Evolutionary conservation across 1,140 invertebrate genomes (phyloP).

Genomic region (Doryteuthis pealeii): DNA sequence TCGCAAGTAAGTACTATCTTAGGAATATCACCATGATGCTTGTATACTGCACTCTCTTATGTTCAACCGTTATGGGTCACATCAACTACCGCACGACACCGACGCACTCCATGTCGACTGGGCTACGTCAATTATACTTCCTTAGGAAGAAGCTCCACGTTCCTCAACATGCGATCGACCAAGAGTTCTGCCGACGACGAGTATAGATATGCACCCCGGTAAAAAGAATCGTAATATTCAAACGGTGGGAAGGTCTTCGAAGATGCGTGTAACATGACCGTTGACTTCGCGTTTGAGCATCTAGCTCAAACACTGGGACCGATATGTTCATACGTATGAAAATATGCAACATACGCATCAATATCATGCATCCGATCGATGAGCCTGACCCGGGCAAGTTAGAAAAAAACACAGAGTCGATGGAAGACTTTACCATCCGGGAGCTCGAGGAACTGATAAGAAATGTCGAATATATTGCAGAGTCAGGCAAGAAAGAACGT

Average conservation of each 20-base stretch:
- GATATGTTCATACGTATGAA: background rate
- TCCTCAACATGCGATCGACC: conserved; percentile 48
- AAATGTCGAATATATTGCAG: conserved; percentile 1
- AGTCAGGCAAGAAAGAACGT: conserved; percentile 15
- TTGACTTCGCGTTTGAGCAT: background rate
- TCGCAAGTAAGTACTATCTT: conserved; percentile 55
- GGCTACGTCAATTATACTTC: conserved; percentile 39
- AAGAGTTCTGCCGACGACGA: background rate
- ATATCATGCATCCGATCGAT: background rate
- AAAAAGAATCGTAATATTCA: background rate
- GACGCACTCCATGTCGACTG: conserved; percentile 50
- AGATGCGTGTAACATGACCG: background rate
- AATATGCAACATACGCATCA: background rate
- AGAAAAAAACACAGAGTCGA: background rate
- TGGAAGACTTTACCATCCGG: background rate
- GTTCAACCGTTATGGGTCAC: conserved; percentile 51
- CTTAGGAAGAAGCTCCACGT: conserved; percentile 41
- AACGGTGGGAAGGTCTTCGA: conserved; percentile 1
- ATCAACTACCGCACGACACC: conserved; percentile 48
- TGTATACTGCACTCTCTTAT: conserved; percentile 52
- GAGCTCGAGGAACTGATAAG: background rate
- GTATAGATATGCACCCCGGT: background rate
- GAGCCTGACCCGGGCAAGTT: background rate
- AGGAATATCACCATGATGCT: conserved; percentile 57
- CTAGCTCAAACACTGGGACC: too few relatives aligned